Percentiles rank a stretch among this genome's conserved stretches.
These are phyloP conservation scores for Zaprionus capensis DNA, from an alignment of 1,140 invertebrate species.

Conservation along the genomic window DNA sequence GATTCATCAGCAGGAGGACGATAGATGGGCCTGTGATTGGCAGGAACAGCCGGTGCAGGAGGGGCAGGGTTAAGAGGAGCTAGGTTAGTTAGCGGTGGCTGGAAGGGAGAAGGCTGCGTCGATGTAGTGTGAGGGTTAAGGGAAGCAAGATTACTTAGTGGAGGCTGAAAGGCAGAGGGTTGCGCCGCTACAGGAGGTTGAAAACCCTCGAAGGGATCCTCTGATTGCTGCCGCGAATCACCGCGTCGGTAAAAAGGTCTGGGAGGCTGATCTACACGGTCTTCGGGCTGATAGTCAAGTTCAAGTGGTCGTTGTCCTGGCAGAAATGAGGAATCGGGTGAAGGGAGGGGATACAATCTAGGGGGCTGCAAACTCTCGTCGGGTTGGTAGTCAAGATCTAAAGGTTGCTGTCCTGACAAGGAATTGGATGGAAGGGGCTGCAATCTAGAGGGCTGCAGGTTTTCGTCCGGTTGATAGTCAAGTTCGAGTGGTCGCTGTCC, in stretches of 20 bases:
- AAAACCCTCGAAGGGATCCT: background rate
- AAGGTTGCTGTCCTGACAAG: conserved; percentile 48
- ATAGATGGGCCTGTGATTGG: conserved; percentile 34
- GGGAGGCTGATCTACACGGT: background rate
- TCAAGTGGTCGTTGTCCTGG: conserved; percentile 54
- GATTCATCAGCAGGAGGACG: conserved; percentile 41
- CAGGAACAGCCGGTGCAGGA: background rate
- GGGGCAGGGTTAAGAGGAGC: background rate
- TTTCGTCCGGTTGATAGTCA: conserved; percentile 33
- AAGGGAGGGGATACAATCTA: background rate
- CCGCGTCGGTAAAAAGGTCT: background rate
- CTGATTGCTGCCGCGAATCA: background rate
- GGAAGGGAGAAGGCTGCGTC: background rate
- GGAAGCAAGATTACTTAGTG: background rate
- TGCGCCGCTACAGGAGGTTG: background rate
- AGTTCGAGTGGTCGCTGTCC: conserved; percentile 55
- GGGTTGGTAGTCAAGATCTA: conserved; percentile 43
- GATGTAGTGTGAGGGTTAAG: background rate
- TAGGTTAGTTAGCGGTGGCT: background rate
- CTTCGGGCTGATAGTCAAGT: conserved; percentile 37
- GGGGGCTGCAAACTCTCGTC: background rate
- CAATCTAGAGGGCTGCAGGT: background rate
- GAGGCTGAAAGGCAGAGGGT: background rate
- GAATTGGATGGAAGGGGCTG: conserved; percentile 6
- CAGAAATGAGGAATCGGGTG: background rate